A percentile compares a stretch with the other conserved stretches of the same genome.
Evolutionary conservation across 2,797 vertebrate genomes (phyloP).

Genomic region (Lepilemur septentrionalis): DNA sequence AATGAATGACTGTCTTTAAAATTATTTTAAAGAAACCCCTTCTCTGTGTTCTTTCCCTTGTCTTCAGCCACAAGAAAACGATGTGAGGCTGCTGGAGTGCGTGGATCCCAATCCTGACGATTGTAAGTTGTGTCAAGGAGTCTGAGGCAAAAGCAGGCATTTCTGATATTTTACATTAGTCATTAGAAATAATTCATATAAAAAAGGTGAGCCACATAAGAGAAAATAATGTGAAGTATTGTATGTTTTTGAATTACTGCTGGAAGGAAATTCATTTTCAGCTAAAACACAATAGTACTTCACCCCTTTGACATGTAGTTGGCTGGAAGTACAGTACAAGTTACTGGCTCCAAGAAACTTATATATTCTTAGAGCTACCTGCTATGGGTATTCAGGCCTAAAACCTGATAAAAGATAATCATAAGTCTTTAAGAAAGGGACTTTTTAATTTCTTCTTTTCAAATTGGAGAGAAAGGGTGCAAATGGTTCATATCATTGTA

Average conservation of each 20-base stretch:
- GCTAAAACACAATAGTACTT: constrained; percentile 10
- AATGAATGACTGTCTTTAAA: not conserved
- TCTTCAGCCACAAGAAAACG: not conserved
- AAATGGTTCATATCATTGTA: not conserved
- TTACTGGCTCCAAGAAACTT: not conserved
- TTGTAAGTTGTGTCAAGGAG: not conserved
- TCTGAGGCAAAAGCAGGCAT: not conserved
- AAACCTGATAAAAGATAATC: not conserved
- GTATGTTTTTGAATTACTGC: constrained; percentile 43
- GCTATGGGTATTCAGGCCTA: not conserved
- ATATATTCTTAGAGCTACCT: not conserved
- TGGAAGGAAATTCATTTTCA: constrained; percentile 46
- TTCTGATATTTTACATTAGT: not conserved
- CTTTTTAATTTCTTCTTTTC: constrained; percentile 44
- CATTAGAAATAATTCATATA: constrained; percentile 58
- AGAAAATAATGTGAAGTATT: not conserved
- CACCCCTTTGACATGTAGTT: not conserved
- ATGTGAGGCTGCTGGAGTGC: not conserved
- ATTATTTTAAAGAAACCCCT: not conserved
- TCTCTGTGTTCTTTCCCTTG: not conserved
- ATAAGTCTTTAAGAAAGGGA: not conserved
- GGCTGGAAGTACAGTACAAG: not conserved
- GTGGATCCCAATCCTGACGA: not conserved
- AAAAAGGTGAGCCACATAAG: constrained; percentile 18
- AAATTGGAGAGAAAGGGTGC: not conserved